Conservation (phyloP, 1,140 invertebrate genomes). For the Sycophaga agraensis region DNA sequence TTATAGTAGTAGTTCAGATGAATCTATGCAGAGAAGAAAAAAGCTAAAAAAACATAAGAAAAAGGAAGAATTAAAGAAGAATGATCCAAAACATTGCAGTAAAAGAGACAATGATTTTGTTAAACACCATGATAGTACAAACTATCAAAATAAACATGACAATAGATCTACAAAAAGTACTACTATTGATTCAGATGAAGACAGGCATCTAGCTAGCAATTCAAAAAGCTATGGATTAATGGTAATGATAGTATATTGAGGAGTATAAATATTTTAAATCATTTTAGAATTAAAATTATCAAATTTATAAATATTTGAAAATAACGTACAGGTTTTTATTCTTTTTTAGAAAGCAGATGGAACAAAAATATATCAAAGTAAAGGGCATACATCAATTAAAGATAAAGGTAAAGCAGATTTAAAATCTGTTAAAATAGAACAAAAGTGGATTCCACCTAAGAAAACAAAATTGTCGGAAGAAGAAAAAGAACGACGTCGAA, state of each 20-base stretch:
- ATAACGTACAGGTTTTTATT: slow-evolving; percentile 24
- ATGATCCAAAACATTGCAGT: neutral
- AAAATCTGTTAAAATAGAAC: slow-evolving; percentile 33
- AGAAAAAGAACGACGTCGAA: slow-evolving; percentile 70
- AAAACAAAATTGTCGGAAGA: slow-evolving; percentile 61
- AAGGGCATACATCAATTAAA: slow-evolving; percentile 19
- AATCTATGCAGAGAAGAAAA: neutral
- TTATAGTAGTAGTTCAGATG: slow-evolving; percentile 24
- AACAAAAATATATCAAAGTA: slow-evolving; percentile 43
- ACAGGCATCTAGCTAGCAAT: neutral
- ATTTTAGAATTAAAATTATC: slow-evolving; percentile 1
- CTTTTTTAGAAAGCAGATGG: slow-evolving; percentile 51
- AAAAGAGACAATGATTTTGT: neutral
- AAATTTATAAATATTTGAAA: slow-evolving; percentile 6
- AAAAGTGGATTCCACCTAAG: slow-evolving; percentile 46
- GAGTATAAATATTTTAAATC: slow-evolving; percentile 13
- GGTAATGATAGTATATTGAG: slow-evolving; percentile 12
- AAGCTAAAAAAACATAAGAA: slow-evolving; percentile 11
- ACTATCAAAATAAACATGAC: neutral
- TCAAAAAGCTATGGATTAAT: slow-evolving; percentile 52
- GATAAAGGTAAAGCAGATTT: slow-evolving; percentile 29
- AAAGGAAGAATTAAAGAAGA: neutral
- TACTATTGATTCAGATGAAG: slow-evolving; percentile 14
- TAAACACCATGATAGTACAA: neutral
- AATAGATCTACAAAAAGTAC: slow-evolving; percentile 19